Evolutionary conservation across 2,113 vertebrate genomes (phyloP), one percentile per base, ranked within the genome.

Genomic region (Chionomys nivalis): DNA sequence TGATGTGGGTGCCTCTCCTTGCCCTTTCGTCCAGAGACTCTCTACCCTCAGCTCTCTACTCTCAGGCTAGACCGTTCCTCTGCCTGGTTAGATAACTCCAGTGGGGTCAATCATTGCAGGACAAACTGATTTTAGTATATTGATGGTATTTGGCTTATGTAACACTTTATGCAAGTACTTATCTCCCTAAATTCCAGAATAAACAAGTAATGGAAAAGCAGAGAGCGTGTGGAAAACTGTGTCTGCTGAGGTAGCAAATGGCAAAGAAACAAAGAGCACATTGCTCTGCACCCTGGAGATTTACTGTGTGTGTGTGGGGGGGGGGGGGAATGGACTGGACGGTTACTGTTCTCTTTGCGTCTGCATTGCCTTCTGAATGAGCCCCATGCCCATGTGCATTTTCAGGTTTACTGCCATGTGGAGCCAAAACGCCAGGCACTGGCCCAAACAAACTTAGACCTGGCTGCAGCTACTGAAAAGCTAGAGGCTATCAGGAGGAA

Each of bases 381-480:
- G n/a, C 7, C n/a, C n/a, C n/a, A n/a, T n/a, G n/a, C 55, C 0
- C n/a, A 3, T 73, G 0, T 92, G 86, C 89, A 91, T 97, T 97
- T 97, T 82, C 96, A 99, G 98, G 98, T 99, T 78, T 99, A 98
- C 97, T 99, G 99, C 98, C 99, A 99, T 5, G 98, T 99, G 44
- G 98, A 99, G 93, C 98, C 99, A 23, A 99, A 99, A 97, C 96
- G 96, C 31, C 98, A 97, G 83, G 98, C 97, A 0, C 88, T 99
- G 94, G 96, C 97, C 72, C 98, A 99, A 91, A 98, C 98, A 96
- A 99, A 99, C 95, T 65, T 91, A 75, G 99, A 99, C 47, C 93
- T 99, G 95, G 98, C 99, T 91, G 96, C 96, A 66, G 98, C 99
- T 87, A 98, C 98, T 44, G 98, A 98, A 94, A 99, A 99, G 97